Evolutionary conservation across 1,140 invertebrate genomes (phyloP).

Genomic region (Alviniconcha marisindica): DNA sequence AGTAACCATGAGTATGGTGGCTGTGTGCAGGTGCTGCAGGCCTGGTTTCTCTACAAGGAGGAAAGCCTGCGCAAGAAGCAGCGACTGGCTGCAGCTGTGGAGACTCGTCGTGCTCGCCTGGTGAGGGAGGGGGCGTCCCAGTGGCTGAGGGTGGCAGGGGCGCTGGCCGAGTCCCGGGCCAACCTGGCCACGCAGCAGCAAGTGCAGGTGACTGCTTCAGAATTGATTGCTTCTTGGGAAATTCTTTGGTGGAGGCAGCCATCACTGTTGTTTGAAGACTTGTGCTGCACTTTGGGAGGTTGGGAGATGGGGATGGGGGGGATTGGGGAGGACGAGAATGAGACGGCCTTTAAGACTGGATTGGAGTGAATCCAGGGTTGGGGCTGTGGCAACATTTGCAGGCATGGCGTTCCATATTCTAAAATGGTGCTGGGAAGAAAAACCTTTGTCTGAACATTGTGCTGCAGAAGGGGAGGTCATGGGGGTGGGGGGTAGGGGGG

Average conservation of each 20-base stretch:
- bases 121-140: slow-evolving; percentile 55
- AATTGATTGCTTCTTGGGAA: too few relatives aligned
- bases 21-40: slow-evolving; percentile 56
- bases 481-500: too few relatives aligned
- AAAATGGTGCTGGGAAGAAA: too few relatives aligned
- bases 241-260: background rate
- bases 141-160: slow-evolving; percentile 61
- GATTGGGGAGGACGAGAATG: too few relatives aligned
- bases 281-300: background rate
- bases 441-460: too few relatives aligned
- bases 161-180: slow-evolving; percentile 55
- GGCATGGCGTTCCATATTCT: too few relatives aligned
- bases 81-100: slow-evolving; percentile 50
- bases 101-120: slow-evolving; percentile 44
- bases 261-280: background rate
- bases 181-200: slow-evolving; percentile 61
- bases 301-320: too few relatives aligned
- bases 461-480: too few relatives aligned
- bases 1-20: too few relatives aligned
- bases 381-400: too few relatives aligned
- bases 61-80: slow-evolving; percentile 56
- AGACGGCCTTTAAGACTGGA: too few relatives aligned
- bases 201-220: slow-evolving; percentile 52
- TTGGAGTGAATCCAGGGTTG: too few relatives aligned
- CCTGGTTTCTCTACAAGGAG: slow-evolving; percentile 52